Evolutionary conservation across 2,113 vertebrate genomes (phyloP), one percentile per base, ranked within the genome.

Genomic region (Phasianus colchicus): DNA sequence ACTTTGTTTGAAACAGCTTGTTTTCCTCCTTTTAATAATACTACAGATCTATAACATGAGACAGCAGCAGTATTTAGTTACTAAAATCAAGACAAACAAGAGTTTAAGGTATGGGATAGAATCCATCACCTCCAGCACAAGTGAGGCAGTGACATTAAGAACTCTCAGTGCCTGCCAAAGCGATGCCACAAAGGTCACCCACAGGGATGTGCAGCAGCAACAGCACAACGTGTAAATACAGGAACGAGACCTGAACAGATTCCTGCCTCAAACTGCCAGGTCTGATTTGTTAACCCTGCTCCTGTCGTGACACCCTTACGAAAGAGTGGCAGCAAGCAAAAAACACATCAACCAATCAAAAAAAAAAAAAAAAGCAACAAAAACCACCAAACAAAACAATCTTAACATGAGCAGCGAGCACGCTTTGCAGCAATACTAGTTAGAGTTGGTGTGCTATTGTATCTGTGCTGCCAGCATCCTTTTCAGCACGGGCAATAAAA

Each of bases 101-200:
- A 29, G 55, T 36, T 50, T 78, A 54, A 77, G 29, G 54, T 14
- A n/a, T 13, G 42, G 76, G 47, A 76, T 54, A 71, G 25, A 83
- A 91, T 78, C 76, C 32, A 77, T 86, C 86, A 67, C 65, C 32
- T 86, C 45, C 52, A 50, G 45, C 89, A 85, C 58, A 78, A 45
- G 34, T 2, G 10, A 86, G 34, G 67, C 4, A 80, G 77, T 19
- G 67, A 52, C 67, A 66, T 60, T 27, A 75, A 91, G 36, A 80
- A 18, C 11, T 27, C n/a, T 54, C 27, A 14, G 65, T 72, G 47
- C 42, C 72, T 91, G 83, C 65, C 90, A 86, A 61, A 80, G 87
- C 0, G 0, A 86, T 74, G 78, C 65, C 73, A 42, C 91, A 55
- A 61, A 77, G n/a, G 76, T 86, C 63, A 94, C 88, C 91, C 66